Evolutionary conservation across 2,113 vertebrate species (phyloP).

Genomic region (Fregata magnificens): DNA sequence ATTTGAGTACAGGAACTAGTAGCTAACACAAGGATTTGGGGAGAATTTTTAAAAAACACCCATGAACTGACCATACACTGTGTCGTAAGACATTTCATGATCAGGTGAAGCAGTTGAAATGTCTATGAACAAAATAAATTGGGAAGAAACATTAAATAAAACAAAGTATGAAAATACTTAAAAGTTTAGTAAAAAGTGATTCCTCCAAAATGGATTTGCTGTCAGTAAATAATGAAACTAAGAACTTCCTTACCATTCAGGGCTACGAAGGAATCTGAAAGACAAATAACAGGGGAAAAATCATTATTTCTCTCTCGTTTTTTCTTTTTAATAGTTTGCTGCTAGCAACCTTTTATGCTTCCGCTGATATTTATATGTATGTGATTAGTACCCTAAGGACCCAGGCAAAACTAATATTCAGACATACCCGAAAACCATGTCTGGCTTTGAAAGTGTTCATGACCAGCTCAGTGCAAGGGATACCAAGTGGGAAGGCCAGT

Average conservation of each 20-base stretch:
- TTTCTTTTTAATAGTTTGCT: not conserved
- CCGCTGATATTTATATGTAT: not conserved
- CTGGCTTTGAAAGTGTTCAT: not conserved
- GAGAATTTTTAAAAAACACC: conserved; percentile 53
- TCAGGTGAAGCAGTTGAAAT: conserved; percentile 86
- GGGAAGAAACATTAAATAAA: conserved; percentile 67
- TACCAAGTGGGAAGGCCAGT: not conserved
- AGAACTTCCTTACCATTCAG: conserved; percentile 90
- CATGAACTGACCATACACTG: conserved; percentile 81
- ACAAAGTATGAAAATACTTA: conserved; percentile 47
- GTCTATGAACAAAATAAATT: conserved; percentile 86
- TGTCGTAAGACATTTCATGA: conserved; percentile 86
- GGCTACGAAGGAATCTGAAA: conserved; percentile 95
- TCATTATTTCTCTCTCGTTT: conserved; percentile 57
- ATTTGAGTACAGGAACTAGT: conserved; percentile 55
- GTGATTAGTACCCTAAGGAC: not conserved
- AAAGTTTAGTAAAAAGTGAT: conserved; percentile 44
- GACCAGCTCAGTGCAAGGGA: not conserved
- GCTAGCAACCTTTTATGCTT: not conserved
- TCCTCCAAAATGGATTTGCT: conserved; percentile 51
- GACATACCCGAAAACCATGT: not conserved
- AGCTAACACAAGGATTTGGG: conserved; percentile 45
- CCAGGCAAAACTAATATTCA: not conserved
- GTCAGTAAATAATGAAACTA: conserved; percentile 60
- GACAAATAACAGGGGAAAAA: conserved; percentile 70